Evolutionary conservation across 2,113 vertebrate genomes (phyloP).

Genomic region (Hepsetus odoe): DNA sequence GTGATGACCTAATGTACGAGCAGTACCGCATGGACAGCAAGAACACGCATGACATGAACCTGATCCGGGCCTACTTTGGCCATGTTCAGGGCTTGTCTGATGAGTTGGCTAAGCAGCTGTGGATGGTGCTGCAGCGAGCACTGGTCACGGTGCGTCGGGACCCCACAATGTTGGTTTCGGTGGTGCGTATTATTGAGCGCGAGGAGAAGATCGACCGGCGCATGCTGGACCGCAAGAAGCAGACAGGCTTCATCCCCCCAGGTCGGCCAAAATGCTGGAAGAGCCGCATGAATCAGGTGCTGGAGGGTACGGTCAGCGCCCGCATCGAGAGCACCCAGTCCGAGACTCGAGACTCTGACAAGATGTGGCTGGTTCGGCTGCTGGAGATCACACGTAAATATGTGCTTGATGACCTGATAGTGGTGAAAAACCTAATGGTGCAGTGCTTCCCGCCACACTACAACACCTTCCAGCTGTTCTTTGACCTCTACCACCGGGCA

Average conservation of each 20-base stretch:
- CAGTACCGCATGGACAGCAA: slow-evolving; percentile 96
- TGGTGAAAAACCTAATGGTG: slow-evolving; percentile 91
- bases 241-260: slow-evolving; percentile 91
- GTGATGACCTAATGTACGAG: slow-evolving; percentile 95
- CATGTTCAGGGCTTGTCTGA: slow-evolving; percentile 90
- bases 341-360: slow-evolving; percentile 89
- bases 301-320: slow-evolving; percentile 88
- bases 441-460: slow-evolving; percentile 94
- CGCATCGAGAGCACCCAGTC: slow-evolving; percentile 93
- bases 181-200: slow-evolving; percentile 94
- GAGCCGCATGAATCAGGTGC: slow-evolving; percentile 87
- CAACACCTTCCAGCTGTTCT: slow-evolving; percentile 85
- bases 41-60: slow-evolving; percentile 90
- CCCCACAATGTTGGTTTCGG: slow-evolving; percentile 93
- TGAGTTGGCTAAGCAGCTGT: slow-evolving; percentile 92
- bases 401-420: slow-evolving; percentile 86
- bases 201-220: slow-evolving; percentile 93
- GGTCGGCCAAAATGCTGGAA: slow-evolving; percentile 95
- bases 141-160: slow-evolving; percentile 91
- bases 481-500: slow-evolving; percentile 88
- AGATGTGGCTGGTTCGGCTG: slow-evolving; percentile 98
- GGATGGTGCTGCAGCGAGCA: slow-evolving; percentile 94
- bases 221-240: slow-evolving; percentile 91
- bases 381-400: slow-evolving; percentile 94
- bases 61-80: slow-evolving; percentile 91